Base-by-base conservation (phyloP, 2,888 invertebrate species). In the Alentia gelatinosa region DNA sequence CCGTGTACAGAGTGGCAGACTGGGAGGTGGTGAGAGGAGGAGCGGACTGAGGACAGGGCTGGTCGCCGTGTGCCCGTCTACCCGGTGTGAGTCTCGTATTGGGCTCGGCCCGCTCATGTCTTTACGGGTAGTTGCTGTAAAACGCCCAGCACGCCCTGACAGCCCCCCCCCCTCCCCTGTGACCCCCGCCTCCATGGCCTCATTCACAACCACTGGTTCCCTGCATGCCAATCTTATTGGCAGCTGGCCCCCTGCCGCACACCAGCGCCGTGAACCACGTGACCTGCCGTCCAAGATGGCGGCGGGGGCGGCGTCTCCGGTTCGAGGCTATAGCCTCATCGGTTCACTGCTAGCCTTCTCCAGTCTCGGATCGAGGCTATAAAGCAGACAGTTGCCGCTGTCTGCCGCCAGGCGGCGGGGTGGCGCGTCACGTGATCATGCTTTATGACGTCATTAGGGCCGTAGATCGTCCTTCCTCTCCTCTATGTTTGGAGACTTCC, bases 401-500 rank as follows among this genome's bases (percentile, higher is more conserved):
- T 30, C 68, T 26, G 5, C 68, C 68, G 30, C 68, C 1, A 26
- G 68, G 68, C 12, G 68, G 68, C 68, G 26, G 68, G 12, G 30
- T 30, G 4, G 26, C 19, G 5, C 33, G 33, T 68, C 68, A 68
- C 68, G 68, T 68, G 68, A 68, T 30, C 68, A 30, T 68, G 68
- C n/a, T 68, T 68, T 68, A 68, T 68, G 68, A 68, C 68, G 68
- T 68, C 68, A 68, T 68, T 68, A 68, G 30, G 12, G 30, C 68
- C 33, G 5, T 68, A 30, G 68, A 68, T 30, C 68, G 26, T 68
- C 33, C 68, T 30, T 68, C 26, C 33, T 68, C 30, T 1, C 33
- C 26, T 68, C 33, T 12, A 15, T 68, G 68, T 68, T 68, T 30
- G 68, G 68, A 68, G 33, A 68, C 4, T 26, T 4, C n/a, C 26